Evolutionary conservation across 2,797 vertebrate species (phyloP).

Genomic region (Cichlasoma orientale): DNA sequence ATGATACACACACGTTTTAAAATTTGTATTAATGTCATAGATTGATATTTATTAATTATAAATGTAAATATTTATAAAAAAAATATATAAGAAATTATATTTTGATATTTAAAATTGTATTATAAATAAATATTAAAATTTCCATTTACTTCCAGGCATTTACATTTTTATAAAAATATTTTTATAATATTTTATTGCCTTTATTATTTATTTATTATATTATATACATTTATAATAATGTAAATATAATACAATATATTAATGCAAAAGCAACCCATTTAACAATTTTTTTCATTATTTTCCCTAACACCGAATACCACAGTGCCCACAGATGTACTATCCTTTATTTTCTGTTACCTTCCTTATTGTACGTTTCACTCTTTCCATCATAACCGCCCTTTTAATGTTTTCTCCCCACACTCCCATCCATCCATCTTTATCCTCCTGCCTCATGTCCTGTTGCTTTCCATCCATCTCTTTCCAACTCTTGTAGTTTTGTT

Average conservation of each 20-base stretch:
- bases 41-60: too few species aligned
- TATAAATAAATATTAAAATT: too few species aligned
- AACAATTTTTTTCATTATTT: neutral
- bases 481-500: neutral
- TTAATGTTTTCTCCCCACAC: neutral
- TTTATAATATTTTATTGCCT: too few species aligned
- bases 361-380: constrained; percentile 16
- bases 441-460: constrained; percentile 15
- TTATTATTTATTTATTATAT: too few species aligned
- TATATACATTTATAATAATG: too few species aligned
- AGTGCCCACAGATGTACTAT: neutral
- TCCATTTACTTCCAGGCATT: too few species aligned
- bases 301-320: neutral
- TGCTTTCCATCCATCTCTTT: constrained; percentile 36
- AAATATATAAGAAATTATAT: too few species aligned
- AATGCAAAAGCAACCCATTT: neutral
- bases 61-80: too few species aligned
- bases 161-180: too few species aligned
- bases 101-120: too few species aligned
- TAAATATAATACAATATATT: neutral
- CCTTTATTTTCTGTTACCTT: neutral
- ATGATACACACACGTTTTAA: too few species aligned
- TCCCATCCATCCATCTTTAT: constrained; percentile 35
- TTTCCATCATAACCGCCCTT: constrained; percentile 43
- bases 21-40: too few species aligned